These are phyloP conservation scores for Carcina quercana DNA, from an alignment of 2,888 invertebrate species.

Conservation along the genomic window DNA sequence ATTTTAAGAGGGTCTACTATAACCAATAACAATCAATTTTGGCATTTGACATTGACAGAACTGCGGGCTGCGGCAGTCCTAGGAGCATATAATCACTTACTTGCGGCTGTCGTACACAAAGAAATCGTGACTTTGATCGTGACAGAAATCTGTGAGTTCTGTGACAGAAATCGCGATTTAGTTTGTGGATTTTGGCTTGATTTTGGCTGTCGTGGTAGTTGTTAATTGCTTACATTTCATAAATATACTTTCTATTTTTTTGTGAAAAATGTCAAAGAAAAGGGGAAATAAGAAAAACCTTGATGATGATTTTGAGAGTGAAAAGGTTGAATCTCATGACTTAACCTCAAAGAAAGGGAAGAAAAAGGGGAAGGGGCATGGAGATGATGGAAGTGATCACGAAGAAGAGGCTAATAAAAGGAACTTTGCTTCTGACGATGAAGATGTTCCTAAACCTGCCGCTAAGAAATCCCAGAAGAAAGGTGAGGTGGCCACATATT, in stretches of 20 bases:
- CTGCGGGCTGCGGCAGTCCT: no score
- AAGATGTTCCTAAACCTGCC: constrained; percentile 49
- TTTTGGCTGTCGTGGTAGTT: no score
- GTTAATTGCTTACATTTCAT: no score
- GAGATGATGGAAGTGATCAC: constrained; percentile 60
- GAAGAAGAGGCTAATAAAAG: constrained; percentile 41
- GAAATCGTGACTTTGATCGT: no score
- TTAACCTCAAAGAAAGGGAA: constrained; percentile 74
- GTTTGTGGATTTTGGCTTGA: constrained; percentile 1
- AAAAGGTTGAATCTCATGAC: constrained; percentile 43
- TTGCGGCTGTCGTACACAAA: no score
- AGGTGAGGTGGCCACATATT: no score
- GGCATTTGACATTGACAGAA: no score
- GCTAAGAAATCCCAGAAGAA: constrained; percentile 71
- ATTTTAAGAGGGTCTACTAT: no score
- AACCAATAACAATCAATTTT: no score
- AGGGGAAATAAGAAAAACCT: constrained; percentile 74
- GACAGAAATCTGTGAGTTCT: no score
- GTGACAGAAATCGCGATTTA: constrained; percentile 1
- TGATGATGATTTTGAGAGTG: constrained; percentile 69
- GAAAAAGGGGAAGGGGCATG: constrained; percentile 60
- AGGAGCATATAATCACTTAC: no score
- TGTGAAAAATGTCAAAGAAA: constrained; percentile 72
- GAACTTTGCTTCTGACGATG: constrained; percentile 50
- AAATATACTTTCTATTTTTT: not conserved